Conservation (phyloP, 2,113 vertebrate genomes). For the Chloropsis cyanopogon region DNA sequence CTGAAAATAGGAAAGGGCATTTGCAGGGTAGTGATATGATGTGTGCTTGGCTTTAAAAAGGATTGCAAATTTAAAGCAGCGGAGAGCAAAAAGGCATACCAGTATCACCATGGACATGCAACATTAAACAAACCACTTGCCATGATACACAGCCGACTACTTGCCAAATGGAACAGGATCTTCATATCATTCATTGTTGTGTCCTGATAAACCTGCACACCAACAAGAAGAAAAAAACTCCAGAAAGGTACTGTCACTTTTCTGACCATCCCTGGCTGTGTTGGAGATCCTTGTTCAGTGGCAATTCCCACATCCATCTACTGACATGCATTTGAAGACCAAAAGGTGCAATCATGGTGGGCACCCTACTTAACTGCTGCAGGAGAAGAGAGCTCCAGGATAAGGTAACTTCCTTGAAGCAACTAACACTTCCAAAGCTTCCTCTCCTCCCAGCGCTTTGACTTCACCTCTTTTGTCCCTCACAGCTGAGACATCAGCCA, state of each 20-base stretch:
- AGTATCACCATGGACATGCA: conserved; percentile 47
- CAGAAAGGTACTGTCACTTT: not conserved
- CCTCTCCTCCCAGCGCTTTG: not conserved
- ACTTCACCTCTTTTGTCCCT: not conserved
- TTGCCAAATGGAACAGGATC: conserved; percentile 48
- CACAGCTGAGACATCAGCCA: not conserved
- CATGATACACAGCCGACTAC: conserved; percentile 37
- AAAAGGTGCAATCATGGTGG: not conserved
- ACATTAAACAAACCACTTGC: conserved; percentile 59
- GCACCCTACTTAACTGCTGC: not conserved
- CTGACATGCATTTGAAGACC: not conserved
- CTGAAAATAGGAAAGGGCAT: conserved; percentile 56
- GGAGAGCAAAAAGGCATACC: conserved; percentile 42
- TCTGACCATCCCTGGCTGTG: not conserved
- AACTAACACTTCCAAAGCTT: not conserved
- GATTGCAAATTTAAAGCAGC: not conserved
- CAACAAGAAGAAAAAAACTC: not conserved
- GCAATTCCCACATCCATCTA: not conserved
- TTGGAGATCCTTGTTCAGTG: not conserved
- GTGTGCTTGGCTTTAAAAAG: conserved; percentile 32
- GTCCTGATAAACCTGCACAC: not conserved
- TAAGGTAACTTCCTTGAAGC: not conserved
- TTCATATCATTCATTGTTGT: conserved; percentile 26
- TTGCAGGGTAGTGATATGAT: not conserved
- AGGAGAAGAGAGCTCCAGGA: not conserved